Conservation (phyloP, 2,797 vertebrate species). For the Apogon talboti region DNA sequence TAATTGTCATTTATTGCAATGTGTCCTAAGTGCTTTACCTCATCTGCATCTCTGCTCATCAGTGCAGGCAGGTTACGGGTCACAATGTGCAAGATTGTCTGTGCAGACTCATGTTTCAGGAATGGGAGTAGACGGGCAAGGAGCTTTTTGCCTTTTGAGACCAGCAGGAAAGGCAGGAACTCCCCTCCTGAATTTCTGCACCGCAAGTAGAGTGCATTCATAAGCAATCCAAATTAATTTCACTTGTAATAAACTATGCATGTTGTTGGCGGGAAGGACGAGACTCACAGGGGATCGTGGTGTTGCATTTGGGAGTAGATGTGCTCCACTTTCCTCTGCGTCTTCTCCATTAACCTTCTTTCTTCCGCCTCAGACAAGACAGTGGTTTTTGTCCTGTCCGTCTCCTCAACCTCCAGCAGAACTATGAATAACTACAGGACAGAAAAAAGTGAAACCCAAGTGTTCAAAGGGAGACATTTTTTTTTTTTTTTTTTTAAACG, state of each 20-base stretch:
- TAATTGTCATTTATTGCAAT: background rate
- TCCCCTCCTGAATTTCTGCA: slow-evolving; percentile 87
- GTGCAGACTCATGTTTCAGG: slow-evolving; percentile 79
- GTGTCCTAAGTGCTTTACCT: slow-evolving; percentile 72
- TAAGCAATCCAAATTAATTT: background rate
- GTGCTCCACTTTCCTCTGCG: slow-evolving; percentile 82
- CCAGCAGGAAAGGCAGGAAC: slow-evolving; percentile 89
- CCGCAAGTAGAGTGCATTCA: background rate
- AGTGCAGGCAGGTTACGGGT: slow-evolving; percentile 87
- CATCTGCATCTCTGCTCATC: slow-evolving; percentile 87
- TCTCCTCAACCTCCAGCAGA: slow-evolving; percentile 90
- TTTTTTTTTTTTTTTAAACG: too few relatives aligned
- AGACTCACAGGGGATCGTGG: slow-evolving; percentile 83
- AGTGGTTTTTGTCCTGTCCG: slow-evolving; percentile 73
- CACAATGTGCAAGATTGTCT: slow-evolving; percentile 84
- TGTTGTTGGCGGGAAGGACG: background rate
- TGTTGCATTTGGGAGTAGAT: slow-evolving; percentile 85
- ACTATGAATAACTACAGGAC: slow-evolving; percentile 87
- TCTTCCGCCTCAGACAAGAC: slow-evolving; percentile 76
- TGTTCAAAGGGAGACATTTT: background rate
- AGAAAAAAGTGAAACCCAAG: background rate
- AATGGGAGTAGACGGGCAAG: slow-evolving; percentile 88
- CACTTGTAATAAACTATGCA: background rate
- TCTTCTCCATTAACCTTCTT: slow-evolving; percentile 73
- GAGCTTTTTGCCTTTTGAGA: slow-evolving; percentile 92